A percentile compares a stretch with the other conserved stretches of the same genome.
These are phyloP conservation scores for Scatophagus argus DNA, from an alignment of 2,113 vertebrate genomes.

Conservation along the genomic window DNA sequence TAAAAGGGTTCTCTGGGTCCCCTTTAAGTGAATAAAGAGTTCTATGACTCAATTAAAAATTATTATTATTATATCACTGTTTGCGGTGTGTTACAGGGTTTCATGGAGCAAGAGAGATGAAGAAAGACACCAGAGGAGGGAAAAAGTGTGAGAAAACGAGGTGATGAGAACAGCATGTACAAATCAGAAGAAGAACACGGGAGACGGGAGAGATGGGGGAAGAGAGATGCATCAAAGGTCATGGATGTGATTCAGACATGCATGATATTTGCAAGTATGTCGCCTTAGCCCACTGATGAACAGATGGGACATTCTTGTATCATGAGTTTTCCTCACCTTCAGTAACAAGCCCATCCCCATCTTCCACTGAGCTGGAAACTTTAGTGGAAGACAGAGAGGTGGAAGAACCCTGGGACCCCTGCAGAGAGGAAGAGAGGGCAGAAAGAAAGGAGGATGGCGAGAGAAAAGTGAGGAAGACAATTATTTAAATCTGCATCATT, in stretches of 20 bases:
- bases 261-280: constrained; percentile 42
- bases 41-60: neutral
- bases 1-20: neutral
- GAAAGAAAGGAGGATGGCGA: neutral
- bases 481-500: neutral
- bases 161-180: constrained; percentile 27
- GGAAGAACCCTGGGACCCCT: constrained; percentile 95
- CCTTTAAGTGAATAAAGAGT: neutral
- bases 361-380: constrained; percentile 93
- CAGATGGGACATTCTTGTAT: neutral
- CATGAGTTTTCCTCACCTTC: constrained; percentile 87
- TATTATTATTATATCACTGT: neutral
- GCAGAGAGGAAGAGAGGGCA: constrained; percentile 45
- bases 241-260: constrained; percentile 58
- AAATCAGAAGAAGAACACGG: neutral
- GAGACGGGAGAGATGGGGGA: neutral
- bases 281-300: neutral
- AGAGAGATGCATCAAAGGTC: constrained; percentile 51
- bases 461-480: neutral
- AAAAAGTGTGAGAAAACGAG: constrained; percentile 4
- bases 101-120: neutral
- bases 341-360: constrained; percentile 85
- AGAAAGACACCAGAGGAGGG: neutral
- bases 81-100: neutral
- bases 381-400: constrained; percentile 93